phyloP scores from a whole-genome alignment of 2,797 vertebrate species.

The Cheirogaleus major region DNA sequence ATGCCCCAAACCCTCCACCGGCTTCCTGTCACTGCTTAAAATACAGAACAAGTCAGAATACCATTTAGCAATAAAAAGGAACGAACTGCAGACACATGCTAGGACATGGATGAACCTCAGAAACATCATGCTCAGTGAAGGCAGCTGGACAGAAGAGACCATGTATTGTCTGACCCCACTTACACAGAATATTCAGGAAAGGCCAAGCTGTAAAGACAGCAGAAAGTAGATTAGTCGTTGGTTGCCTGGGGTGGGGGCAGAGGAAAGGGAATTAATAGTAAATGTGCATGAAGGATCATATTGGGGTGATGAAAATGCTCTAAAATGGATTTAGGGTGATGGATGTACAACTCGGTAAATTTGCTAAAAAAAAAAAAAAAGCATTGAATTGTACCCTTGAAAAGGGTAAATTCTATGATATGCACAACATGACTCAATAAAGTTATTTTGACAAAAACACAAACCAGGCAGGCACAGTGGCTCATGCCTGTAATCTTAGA shows the following conservation, averaged over 20 bases:
- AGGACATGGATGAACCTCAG: fast-evolving
- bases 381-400: neutral
- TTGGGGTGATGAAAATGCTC: neutral
- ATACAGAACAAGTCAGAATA: neutral
- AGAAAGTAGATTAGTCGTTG: neutral
- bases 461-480: too few relatives aligned
- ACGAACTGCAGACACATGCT: fast-evolving
- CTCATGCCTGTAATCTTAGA: too few relatives aligned
- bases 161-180: fast-evolving
- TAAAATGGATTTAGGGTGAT: neutral
- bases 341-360: neutral
- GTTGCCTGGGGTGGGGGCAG: neutral
- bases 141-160: neutral
- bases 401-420: neutral
- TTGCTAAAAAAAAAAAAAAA: neutral
- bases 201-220: neutral
- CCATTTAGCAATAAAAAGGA: neutral
- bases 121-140: neutral
- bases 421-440: neutral
- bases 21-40: neutral
- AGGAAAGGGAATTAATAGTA: neutral
- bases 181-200: neutral
- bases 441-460: neutral
- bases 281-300: fast-evolving
- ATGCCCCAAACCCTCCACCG: neutral